A percentile compares a stretch with the other conserved stretches of the same genome.
phyloP scores from a whole-genome alignment of 2,888 invertebrate species.

The Perdita meconis region DNA sequence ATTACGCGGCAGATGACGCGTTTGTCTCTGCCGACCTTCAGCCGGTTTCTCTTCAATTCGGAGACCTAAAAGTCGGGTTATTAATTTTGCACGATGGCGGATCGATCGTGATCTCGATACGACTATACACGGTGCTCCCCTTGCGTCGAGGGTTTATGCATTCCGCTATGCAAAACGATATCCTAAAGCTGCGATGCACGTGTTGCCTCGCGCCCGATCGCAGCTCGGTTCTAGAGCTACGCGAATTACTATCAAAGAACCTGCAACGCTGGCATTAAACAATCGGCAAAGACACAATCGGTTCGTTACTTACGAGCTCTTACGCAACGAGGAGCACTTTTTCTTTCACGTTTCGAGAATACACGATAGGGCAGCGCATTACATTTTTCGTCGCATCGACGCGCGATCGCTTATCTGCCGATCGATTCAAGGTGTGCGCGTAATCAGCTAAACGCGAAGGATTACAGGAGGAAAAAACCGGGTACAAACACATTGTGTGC shows the following conservation, averaged over 20 bases:
- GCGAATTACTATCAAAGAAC: too few species aligned
- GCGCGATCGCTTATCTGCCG: background rate
- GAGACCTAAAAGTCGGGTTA: background rate
- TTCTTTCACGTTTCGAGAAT: too few species aligned
- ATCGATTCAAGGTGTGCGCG: background rate
- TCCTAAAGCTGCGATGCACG: background rate
- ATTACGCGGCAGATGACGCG: constrained; percentile 28
- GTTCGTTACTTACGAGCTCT: background rate
- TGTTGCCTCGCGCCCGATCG: too few species aligned
- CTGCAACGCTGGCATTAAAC: background rate
- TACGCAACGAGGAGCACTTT: background rate
- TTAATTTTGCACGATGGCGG: constrained; percentile 5
- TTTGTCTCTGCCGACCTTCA: constrained; percentile 22
- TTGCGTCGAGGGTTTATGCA: background rate
- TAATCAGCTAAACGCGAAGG: background rate
- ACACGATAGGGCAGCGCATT: too few species aligned
- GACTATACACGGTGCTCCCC: background rate
- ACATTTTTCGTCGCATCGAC: background rate
- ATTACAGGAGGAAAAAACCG: background rate
- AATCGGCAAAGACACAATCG: background rate
- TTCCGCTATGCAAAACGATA: background rate
- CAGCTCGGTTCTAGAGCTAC: too few species aligned
- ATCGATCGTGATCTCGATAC: constrained; percentile 16
- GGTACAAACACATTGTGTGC: background rate
- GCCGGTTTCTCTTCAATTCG: constrained; percentile 7